These are phyloP conservation scores for Lycaena phlaeas DNA, from an alignment of 2,888 invertebrate genomes.

Conservation along the genomic window DNA sequence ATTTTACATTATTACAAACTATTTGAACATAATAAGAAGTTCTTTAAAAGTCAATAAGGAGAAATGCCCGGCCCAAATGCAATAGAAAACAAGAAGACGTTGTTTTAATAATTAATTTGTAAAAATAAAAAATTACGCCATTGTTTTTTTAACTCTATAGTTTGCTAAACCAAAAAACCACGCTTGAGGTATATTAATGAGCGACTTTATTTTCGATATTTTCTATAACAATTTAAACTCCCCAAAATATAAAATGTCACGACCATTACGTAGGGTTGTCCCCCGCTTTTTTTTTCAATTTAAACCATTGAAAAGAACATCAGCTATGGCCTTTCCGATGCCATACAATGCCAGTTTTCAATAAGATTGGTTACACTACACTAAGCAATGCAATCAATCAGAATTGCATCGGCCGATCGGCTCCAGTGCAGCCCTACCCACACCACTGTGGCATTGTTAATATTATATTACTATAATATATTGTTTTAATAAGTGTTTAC, in stretches of 20 bases:
- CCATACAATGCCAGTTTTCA: constrained; percentile 65
- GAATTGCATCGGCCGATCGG: constrained; percentile 66
- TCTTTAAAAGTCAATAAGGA: no score
- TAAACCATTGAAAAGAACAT: constrained; percentile 67
- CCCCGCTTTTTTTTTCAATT: constrained; percentile 65
- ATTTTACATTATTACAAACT: no score
- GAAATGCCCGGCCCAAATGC: no score
- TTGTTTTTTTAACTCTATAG: no score
- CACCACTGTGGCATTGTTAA: constrained; percentile 16
- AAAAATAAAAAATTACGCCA: no score
- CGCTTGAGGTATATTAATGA: no score
- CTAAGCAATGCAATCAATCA: constrained; percentile 73
- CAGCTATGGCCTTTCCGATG: constrained; percentile 59
- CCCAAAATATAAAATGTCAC: constrained; percentile 63
- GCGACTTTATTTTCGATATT: constrained; percentile 1
- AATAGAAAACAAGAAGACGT: no score
- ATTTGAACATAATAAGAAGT: no score
- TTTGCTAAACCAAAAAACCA: no score
- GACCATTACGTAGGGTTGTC: constrained; percentile 56
- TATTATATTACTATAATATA: constrained; percentile 15
- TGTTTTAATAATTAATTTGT: no score
- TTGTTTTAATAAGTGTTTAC: constrained; percentile 13
- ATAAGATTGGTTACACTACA: constrained; percentile 73
- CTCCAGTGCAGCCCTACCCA: constrained; percentile 40
- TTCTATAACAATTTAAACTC: constrained; percentile 27